phyloP scores from a whole-genome alignment of 2,797 vertebrate genomes.

The Lerista edwardsae region DNA sequence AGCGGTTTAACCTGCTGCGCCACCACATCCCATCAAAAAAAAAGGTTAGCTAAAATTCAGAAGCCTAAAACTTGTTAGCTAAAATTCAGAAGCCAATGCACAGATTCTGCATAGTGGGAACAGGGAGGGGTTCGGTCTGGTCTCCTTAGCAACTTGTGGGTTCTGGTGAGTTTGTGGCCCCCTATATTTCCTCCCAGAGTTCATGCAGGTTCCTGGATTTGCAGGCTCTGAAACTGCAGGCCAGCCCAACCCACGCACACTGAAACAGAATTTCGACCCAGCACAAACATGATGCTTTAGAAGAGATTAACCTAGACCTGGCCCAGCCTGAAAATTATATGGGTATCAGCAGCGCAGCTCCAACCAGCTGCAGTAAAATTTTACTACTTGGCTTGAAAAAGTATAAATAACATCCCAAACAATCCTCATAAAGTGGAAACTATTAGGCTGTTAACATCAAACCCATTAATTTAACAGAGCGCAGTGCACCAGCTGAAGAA shows the following conservation, averaged over 20 bases:
- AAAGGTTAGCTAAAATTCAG: too few relatives aligned
- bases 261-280: neutral
- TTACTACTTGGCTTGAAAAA: slow-evolving; percentile 2
- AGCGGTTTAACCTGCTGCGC: too few relatives aligned
- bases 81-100: neutral
- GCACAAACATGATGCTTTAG: neutral
- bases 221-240: too few relatives aligned
- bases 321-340: slow-evolving; percentile 1
- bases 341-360: neutral
- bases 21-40: too few relatives aligned
- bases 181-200: too few relatives aligned
- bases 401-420: slow-evolving; percentile 14
- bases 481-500: slow-evolving; percentile 2
- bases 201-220: neutral
- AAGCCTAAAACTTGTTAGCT: too few relatives aligned
- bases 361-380: neutral
- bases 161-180: too few relatives aligned
- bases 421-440: neutral
- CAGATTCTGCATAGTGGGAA: too few relatives aligned
- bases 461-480: slow-evolving; percentile 6
- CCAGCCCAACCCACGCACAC: neutral
- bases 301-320: neutral
- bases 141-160: too few relatives aligned
- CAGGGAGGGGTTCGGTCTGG: too few relatives aligned
- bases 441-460: slow-evolving; percentile 9